Conservation (phyloP, 1,140 invertebrate species). For the Metopolophium dirhodum region DNA sequence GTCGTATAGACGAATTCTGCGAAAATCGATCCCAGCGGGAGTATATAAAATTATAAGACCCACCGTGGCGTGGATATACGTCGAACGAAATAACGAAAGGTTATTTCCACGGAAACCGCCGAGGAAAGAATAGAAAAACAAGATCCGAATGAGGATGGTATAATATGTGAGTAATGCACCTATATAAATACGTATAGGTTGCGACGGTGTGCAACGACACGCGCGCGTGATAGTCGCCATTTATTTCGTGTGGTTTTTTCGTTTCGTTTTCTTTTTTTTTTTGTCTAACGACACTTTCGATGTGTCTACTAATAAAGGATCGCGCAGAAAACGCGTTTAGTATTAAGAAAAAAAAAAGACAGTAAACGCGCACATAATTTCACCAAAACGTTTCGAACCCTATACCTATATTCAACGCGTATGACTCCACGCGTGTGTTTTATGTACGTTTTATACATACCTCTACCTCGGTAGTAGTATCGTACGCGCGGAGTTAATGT, state of each 20-base stretch:
- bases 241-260: neutral
- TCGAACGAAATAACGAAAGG: neutral
- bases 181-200: neutral
- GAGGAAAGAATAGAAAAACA: neutral
- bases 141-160: neutral
- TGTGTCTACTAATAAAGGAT: neutral
- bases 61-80: neutral
- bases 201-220: neutral
- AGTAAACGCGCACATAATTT: neutral
- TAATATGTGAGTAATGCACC: neutral
- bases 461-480: neutral
- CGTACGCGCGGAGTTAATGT: neutral
- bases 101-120: neutral
- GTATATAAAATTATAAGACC: neutral
- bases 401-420: too few species aligned
- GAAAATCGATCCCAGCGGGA: neutral
- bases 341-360: neutral
- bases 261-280: neutral
- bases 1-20: neutral
- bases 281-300: neutral
- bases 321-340: neutral
- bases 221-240: neutral
- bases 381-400: neutral
- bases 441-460: slow-evolving; percentile 10
- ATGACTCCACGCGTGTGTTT: neutral